Base-by-base conservation (phyloP, 1,140 invertebrate genomes). In the Arion vulgaris region DNA sequence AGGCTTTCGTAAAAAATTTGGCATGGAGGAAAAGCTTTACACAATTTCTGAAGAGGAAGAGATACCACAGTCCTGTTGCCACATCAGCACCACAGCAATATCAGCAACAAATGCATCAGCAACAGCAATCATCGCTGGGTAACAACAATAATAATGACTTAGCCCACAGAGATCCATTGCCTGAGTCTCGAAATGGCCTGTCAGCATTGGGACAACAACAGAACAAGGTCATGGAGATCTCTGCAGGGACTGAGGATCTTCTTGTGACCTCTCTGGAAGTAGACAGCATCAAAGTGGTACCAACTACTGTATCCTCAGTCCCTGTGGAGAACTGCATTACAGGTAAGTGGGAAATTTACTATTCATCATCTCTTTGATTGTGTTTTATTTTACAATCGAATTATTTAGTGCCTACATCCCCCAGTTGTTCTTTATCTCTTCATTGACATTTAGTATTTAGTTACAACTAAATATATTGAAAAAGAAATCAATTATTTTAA, bases 1-100 rank as follows among this genome's bases (percentile, higher is more conserved):
- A 88, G 82, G 41, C 79, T 32, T 76, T 53, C 74, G 76, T 84
- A 36, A 89, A 89, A 84, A 87, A 74, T 75, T 86, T 85, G 73
- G 83, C 87, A 38, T 89, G 88, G 88, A 89, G 86, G 83, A 84
- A 86, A 85, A 86, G 88, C 83, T 88, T 89, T 85, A 86, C 86
- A 45, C 88, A 89, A 78, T 89, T 89, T 83, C 85, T 89, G 80
- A 86, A 84, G 82, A 86, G 87, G 77, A 88, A 85, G 78, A 83
- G 84, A 51, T 80, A 57, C 39, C 71, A 81, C 38, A 28, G 39
- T 32, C 19, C 26, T 19, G 2, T 11, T 39, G 77, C 28, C 28
- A 39, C 78, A 83, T 82, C 86, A 68, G 39, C 80, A 80, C 62
- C 41, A 69, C 34, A 66, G 69, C 80, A 82, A 66, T 74, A 84